Evolutionary conservation across 2,888 invertebrate genomes (phyloP), one percentile per base, ranked within the genome.

Genomic region (Teleiodes luculella): DNA sequence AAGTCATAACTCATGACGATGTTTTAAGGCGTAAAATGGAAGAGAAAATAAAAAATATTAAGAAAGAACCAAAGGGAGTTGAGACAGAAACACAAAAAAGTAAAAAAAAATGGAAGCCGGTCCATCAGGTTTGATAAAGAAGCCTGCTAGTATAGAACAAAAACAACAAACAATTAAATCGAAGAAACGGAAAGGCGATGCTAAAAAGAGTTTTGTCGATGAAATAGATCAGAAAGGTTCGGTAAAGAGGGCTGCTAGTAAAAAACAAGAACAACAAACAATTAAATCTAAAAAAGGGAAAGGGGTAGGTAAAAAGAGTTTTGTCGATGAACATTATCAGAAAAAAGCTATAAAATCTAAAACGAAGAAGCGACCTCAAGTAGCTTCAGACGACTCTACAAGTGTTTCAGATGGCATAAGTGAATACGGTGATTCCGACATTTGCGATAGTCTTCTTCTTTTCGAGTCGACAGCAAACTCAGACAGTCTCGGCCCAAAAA

Each of bases 1-100:
- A 65, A 57, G 58, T 63, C 7, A 64, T 66, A 56, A 63, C 61
- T 28, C 59, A 65, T 52, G 54, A 61, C 37, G 58, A 65, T 50
- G 63, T 64, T 14, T 10, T 61, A 24, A 54, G 48, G 35, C 52
- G 49, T 6, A 60, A 60, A 52, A 54, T 47, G 39, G 50, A 59
- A 56, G 62, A 61, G 57, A 45, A 55, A 54, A 53, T 47, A 20
- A 59, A 55, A 57, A 60, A 55, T 53, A 52, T 56, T 18, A 58
- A 60, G 11, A 47, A 33, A 47, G 47, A 47, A 30, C 53, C 49
- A 45, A 55, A 54, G 36, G 30, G 55, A 51, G 53, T 36, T 18
- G 24, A 37, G 31, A 46, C 5, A 6, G 36, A 36, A 36, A 37
- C 20, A 30, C 14, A 53, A 52, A 56, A 50, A 52, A 33, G 33